Evolutionary conservation across 2,797 vertebrate species (phyloP).

Genomic region (Fistularia tabacaria): DNA sequence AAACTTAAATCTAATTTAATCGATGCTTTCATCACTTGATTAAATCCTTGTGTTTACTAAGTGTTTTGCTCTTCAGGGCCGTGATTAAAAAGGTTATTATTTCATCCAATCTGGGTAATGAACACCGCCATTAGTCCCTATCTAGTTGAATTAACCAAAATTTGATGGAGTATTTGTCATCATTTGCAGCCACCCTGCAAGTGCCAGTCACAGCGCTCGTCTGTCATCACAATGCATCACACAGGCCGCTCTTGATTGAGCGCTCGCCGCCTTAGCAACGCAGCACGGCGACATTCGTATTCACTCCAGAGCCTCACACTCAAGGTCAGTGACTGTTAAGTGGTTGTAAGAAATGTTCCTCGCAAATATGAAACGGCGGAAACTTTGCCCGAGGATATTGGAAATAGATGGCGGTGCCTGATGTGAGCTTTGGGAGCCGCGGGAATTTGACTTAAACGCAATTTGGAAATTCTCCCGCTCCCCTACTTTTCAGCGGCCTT

Average conservation of each 20-base stretch:
- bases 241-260: slow-evolving; percentile 39
- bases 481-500: too few relatives aligned
- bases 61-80: too few relatives aligned
- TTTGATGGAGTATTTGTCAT: background rate
- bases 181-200: background rate
- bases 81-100: too few relatives aligned
- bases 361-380: slow-evolving; percentile 42
- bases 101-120: background rate
- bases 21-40: too few relatives aligned
- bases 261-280: slow-evolving; percentile 37
- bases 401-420: slow-evolving; percentile 7
- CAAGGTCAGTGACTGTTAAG: slow-evolving; percentile 62
- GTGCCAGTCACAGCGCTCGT: background rate
- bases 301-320: slow-evolving; percentile 8
- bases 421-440: background rate
- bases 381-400: slow-evolving; percentile 30
- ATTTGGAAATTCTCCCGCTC: too few relatives aligned
- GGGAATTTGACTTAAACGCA: background rate
- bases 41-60: too few relatives aligned
- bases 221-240: background rate
- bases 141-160: slow-evolving; percentile 3
- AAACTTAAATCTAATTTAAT: too few relatives aligned
- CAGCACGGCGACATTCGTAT: slow-evolving; percentile 23
- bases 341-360: slow-evolving; percentile 44
- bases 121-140: background rate